Base-by-base conservation (phyloP, 1,140 invertebrate genomes). In the Brachionus calyciflorus region DNA sequence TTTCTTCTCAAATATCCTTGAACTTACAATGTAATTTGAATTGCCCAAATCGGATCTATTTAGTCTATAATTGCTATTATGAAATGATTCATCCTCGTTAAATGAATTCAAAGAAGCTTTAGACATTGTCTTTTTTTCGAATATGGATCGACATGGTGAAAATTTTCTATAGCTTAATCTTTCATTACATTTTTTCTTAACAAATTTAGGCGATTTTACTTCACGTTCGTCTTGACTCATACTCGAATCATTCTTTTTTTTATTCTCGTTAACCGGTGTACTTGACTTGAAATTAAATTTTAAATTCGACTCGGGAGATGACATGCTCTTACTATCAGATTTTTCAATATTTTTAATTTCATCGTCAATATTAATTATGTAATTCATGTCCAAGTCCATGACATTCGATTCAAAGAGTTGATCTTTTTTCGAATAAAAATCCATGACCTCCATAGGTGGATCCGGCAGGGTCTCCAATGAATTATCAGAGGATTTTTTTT, bases 351-450 rank as follows among this genome's bases (percentile, higher is more conserved):
- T 3, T 19, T 44, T 21, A 5, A 30, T 41, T 19, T 44, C 40
- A 30, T 30, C n/a, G 6, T 60, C 30, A 14, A 24, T 55, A 9
- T 41, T 41, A 1, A 65, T 26, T 19, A 65, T 41, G 24, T 65
- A 65, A 24, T 65, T 60, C 55, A 60, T 60, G 55, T 60, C 55
- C 12, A 60, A 21, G 30, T 60, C 55, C 55, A 60, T 60, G 0
- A 60, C 55, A 9, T 60, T 65, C 7, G 60, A 65, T 37, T 65
- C 60, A n/a, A 65, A 65, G 19, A 65, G 41, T 41, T 65, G 60
- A 37, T 65, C 60, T 12, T 65, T 65, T 65, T 65, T 65, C n/a
- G 40, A n/a, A 40, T 24, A 65, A 26, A 65, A 19, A 9, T 65
- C 14, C 0, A 0, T 3, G 24, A 19, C 19, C 21, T 40, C 28